phyloP scores from a whole-genome alignment of 2,113 vertebrate species.

The Hippolais icterina region DNA sequence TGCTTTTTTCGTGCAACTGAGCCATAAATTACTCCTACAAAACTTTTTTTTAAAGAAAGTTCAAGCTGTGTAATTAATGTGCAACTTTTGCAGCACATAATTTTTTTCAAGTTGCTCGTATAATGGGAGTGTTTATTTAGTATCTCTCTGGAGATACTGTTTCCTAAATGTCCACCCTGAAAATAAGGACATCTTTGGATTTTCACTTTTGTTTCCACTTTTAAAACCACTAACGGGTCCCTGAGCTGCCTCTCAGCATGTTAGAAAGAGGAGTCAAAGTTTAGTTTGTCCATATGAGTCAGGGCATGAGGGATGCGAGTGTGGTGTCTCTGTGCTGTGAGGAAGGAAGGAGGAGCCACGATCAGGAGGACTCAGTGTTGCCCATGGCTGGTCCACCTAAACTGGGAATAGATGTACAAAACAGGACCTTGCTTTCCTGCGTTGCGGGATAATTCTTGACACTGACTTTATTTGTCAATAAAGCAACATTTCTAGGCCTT shows the following conservation, averaged over 20 bases:
- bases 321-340: not conserved
- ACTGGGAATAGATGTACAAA: not conserved
- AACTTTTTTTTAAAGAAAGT: not conserved
- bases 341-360: not conserved
- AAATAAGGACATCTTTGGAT: not conserved
- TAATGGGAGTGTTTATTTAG: not conserved
- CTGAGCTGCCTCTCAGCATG: not conserved
- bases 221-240: not conserved
- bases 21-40: not conserved
- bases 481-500: not conserved
- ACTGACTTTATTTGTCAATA: not conserved
- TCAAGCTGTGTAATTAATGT: not conserved
- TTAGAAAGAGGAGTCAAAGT: not conserved
- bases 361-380: not conserved
- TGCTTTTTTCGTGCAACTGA: not conserved
- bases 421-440: not conserved
- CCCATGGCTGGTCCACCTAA: not conserved
- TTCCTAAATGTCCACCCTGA: not conserved
- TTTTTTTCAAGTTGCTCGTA: not conserved
- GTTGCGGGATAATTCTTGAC: fast-evolving
- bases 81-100: not conserved
- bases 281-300: not conserved
- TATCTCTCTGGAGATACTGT: not conserved
- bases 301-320: not conserved
- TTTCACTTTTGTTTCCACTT: not conserved